Evolutionary conservation across 2,888 invertebrate genomes (phyloP).

Genomic region (Noctuana brunneofusca): DNA sequence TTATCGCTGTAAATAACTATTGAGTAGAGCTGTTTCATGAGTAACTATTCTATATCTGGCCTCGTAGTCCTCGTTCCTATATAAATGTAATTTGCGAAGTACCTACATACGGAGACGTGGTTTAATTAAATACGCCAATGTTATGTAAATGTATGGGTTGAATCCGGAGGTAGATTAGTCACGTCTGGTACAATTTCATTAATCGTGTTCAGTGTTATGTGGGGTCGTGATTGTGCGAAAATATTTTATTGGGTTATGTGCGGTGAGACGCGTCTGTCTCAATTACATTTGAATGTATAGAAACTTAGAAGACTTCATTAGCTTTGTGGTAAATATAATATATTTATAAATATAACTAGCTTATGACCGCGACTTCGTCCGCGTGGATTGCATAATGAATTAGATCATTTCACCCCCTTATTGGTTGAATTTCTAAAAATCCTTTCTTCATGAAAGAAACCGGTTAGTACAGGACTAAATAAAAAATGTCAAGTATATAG

Average conservation of each 20-base stretch:
- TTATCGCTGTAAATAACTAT: slow-evolving; percentile 1
- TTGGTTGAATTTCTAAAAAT: too few relatives aligned
- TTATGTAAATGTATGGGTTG: slow-evolving; percentile 13
- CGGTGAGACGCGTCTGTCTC: background rate
- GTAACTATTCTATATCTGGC: background rate
- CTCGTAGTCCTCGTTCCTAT: too few relatives aligned
- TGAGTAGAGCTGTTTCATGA: background rate
- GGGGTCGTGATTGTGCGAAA: background rate
- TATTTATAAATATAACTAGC: too few relatives aligned
- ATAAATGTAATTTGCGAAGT: background rate
- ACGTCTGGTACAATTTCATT: background rate
- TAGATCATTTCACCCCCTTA: too few relatives aligned
- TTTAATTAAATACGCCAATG: slow-evolving; percentile 20
- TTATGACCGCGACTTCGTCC: too few relatives aligned
- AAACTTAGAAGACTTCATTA: too few relatives aligned
- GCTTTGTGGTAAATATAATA: too few relatives aligned
- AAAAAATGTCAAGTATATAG: too few relatives aligned
- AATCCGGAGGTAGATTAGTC: slow-evolving; percentile 5
- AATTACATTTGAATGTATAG: too few relatives aligned
- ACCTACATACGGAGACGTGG: background rate
- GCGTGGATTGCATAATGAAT: too few relatives aligned
- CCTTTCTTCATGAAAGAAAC: too few relatives aligned
- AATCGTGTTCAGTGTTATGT: background rate
- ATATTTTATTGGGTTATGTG: background rate
- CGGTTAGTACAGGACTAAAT: too few relatives aligned